Conservation (phyloP, 1,140 invertebrate species). For the Arion vulgaris region DNA sequence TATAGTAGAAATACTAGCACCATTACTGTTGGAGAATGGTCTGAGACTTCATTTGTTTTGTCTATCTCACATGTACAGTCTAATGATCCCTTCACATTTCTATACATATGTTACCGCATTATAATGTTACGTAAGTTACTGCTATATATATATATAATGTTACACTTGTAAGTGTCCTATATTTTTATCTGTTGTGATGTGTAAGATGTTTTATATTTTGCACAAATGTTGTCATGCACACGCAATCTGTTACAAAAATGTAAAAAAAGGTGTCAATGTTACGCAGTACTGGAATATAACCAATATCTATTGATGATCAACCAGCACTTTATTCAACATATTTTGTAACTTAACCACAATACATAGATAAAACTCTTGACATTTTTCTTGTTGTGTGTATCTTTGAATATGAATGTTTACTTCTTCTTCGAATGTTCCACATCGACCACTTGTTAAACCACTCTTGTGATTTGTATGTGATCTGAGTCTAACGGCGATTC, state of each 20-base stretch:
- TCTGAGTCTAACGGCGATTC: too few relatives aligned
- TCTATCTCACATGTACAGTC: background rate
- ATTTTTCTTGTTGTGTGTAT: background rate
- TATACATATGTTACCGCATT: background rate
- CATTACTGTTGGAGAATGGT: background rate
- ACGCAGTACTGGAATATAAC: background rate
- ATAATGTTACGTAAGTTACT: background rate
- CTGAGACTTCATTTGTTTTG: background rate
- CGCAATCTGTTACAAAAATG: background rate
- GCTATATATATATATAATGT: background rate
- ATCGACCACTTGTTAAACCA: too few relatives aligned
- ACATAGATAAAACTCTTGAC: background rate
- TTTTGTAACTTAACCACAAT: background rate
- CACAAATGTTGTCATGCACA: constrained; percentile 7
- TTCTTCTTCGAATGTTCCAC: too few relatives aligned
- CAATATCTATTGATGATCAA: background rate
- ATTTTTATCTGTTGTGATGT: background rate
- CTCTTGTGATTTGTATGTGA: too few relatives aligned
- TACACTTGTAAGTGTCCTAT: background rate
- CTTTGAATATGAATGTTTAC: too few relatives aligned
- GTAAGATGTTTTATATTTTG: background rate
- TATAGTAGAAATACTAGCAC: background rate
- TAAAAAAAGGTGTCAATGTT: background rate
- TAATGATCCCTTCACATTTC: background rate
- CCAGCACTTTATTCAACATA: background rate